These are phyloP conservation scores for Xylophagus ater DNA, from an alignment of 2,888 invertebrate genomes.

Conservation along the genomic window DNA sequence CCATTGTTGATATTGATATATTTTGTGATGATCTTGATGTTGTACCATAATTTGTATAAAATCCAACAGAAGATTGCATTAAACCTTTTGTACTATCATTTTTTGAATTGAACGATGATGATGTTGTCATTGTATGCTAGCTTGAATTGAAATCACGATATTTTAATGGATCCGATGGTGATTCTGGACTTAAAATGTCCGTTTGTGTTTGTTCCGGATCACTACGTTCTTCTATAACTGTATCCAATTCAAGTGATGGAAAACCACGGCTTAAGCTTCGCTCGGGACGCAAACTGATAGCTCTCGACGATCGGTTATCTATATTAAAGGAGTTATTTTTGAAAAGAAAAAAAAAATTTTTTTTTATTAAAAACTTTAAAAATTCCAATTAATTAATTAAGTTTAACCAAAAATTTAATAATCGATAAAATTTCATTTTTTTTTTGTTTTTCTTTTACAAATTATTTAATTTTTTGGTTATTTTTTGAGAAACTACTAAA, in stretches of 20 bases:
- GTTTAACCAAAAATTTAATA: no score
- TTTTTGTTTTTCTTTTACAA: no score
- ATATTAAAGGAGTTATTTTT: conserved; percentile 5
- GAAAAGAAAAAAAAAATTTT: neutral
- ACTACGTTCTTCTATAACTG: conserved; percentile 72
- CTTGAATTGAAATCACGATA: conserved; percentile 33
- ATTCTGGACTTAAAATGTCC: conserved; percentile 37
- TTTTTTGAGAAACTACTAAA: no score
- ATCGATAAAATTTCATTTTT: no score
- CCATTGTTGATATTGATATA: no score
- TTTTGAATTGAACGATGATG: no score
- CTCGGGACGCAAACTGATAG: conserved; percentile 51
- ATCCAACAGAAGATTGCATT: no score
- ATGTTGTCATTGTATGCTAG: conserved; percentile 14
- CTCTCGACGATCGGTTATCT: conserved; percentile 47
- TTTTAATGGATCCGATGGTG: conserved; percentile 34
- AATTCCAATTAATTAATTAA: neutral
- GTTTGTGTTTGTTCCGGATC: conserved; percentile 60
- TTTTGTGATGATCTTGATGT: no score
- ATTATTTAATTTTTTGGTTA: no score
- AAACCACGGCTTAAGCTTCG: conserved; percentile 61
- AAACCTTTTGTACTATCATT: no score
- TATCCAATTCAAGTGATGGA: conserved; percentile 68
- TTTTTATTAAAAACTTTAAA: neutral
- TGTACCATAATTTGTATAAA: no score